Evolutionary conservation across 2,888 invertebrate species (phyloP).

Genomic region (Glaucopsyche alexis): DNA sequence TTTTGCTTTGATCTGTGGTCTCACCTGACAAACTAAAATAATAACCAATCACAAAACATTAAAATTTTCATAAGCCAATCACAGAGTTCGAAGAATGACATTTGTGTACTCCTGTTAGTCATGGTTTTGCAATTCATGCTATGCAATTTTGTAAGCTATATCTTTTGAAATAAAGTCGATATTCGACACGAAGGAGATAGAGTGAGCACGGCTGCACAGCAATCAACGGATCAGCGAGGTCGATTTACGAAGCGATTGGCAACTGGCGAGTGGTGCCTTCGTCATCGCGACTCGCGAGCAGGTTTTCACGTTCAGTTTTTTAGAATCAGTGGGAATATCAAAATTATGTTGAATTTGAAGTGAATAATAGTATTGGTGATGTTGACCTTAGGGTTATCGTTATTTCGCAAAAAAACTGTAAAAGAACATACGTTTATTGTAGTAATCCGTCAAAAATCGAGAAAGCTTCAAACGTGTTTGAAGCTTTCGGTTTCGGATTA

Average conservation of each 20-base stretch:
- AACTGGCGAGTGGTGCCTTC: slow-evolving; percentile 47
- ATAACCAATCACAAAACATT: not conserved
- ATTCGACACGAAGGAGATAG: not conserved
- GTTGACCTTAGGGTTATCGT: slow-evolving; percentile 71
- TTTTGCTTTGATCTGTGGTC: too few relatives aligned
- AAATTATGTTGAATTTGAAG: slow-evolving; percentile 67
- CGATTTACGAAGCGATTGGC: slow-evolving; percentile 34
- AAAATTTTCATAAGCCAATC: not conserved
- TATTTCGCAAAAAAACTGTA: slow-evolving; percentile 70
- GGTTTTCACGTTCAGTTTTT: slow-evolving; percentile 44
- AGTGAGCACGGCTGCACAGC: slow-evolving; percentile 1
- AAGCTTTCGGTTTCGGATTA: slow-evolving; percentile 95
- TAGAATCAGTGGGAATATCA: slow-evolving; percentile 46
- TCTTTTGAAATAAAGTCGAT: not conserved
- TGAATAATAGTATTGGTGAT: slow-evolving; percentile 75
- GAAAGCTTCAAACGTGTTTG: slow-evolving; percentile 96
- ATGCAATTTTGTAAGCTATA: not conserved
- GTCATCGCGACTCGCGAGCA: slow-evolving; percentile 64
- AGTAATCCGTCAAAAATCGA: slow-evolving; percentile 86
- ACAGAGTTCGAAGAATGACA: not conserved
- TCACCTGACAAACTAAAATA: not conserved
- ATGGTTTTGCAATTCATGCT: not conserved
- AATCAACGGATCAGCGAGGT: slow-evolving; percentile 29
- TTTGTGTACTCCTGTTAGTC: not conserved
- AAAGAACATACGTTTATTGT: slow-evolving; percentile 66